These are phyloP conservation scores for Tinea semifulvella DNA, from an alignment of 2,888 invertebrate genomes.

Conservation along the genomic window DNA sequence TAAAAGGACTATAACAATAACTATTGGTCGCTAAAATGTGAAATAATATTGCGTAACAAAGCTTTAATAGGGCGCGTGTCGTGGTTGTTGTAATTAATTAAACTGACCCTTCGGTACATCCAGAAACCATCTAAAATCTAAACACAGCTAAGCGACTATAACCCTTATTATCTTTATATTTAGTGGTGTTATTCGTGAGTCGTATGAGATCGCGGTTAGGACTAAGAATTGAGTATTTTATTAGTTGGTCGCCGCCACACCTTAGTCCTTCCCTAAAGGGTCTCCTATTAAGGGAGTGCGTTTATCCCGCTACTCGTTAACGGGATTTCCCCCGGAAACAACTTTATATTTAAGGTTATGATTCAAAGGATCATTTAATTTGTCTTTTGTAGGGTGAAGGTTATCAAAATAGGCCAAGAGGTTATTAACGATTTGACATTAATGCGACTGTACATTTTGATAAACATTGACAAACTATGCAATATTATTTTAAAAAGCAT, in stretches of 20 bases:
- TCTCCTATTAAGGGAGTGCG: conserved; percentile 34
- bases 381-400: too few relatives aligned
- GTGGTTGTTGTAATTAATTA: conserved; percentile 51
- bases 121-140: conserved; percentile 6
- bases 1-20: conserved; percentile 33
- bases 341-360: conserved; percentile 33
- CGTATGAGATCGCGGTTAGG: conserved; percentile 1
- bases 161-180: not conserved
- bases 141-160: not conserved
- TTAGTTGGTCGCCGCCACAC: conserved; percentile 35
- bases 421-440: too few relatives aligned
- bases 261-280: conserved; percentile 43
- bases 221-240: conserved; percentile 43
- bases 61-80: conserved; percentile 49
- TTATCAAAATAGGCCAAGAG: too few relatives aligned
- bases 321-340: conserved; percentile 23
- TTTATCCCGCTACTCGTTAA: conserved; percentile 30
- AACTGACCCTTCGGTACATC: conserved; percentile 34
- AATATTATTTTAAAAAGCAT: too few relatives aligned
- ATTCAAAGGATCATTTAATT: conserved; percentile 2
- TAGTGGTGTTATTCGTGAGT: not conserved
- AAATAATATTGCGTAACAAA: conserved; percentile 42
- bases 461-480: too few relatives aligned
- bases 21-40: conserved; percentile 29
- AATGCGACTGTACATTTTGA: too few relatives aligned